Evolutionary conservation across 2,113 vertebrate genomes (phyloP).

Genomic region (Himantopus leucocephalus): DNA sequence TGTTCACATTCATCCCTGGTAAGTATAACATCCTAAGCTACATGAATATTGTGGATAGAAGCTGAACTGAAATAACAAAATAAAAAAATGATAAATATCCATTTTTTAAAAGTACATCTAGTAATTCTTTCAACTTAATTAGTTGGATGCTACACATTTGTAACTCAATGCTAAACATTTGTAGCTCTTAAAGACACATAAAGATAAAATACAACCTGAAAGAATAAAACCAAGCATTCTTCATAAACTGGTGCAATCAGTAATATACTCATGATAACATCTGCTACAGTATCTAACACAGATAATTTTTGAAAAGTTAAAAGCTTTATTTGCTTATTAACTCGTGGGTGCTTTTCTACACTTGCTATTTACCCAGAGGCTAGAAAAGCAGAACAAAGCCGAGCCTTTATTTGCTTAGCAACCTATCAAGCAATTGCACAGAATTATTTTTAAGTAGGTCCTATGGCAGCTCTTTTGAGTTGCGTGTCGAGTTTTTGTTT

Average conservation of each 20-base stretch:
- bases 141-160: background rate
- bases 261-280: background rate
- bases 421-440: constrained; percentile 14
- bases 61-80: background rate
- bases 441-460: constrained; percentile 50
- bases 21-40: background rate
- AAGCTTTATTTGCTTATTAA: constrained; percentile 45
- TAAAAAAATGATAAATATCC: background rate
- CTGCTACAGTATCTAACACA: background rate
- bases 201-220: background rate
- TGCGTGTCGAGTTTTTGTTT: constrained; percentile 57
- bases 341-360: background rate
- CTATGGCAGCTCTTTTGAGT: constrained; percentile 37
- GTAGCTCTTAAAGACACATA: background rate
- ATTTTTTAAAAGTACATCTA: background rate
- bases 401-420: constrained; percentile 59
- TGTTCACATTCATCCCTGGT: background rate
- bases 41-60: background rate
- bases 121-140: background rate
- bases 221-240: background rate
- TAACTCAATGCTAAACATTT: background rate
- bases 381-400: constrained; percentile 58
- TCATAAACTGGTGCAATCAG: background rate
- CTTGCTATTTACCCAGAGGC: constrained; percentile 42
- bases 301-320: constrained; percentile 32